These are phyloP conservation scores for Eupithecia subumbrata DNA, from an alignment of 2,888 invertebrate species.

Conservation along the genomic window DNA sequence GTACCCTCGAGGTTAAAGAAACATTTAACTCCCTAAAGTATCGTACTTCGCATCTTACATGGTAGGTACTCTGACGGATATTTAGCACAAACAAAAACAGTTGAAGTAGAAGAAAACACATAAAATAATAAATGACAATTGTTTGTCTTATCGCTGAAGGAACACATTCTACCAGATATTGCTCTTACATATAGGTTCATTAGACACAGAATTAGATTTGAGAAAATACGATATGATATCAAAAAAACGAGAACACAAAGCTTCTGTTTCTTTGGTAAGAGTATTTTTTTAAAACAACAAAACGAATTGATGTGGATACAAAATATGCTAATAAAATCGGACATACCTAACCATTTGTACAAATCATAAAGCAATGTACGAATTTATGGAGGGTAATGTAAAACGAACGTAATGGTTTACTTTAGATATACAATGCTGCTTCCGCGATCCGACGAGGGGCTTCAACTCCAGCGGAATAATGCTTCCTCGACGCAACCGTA, in stretches of 20 bases:
- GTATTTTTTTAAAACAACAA: neutral
- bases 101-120: neutral
- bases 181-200: neutral
- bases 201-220: neutral
- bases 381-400: slow-evolving; percentile 6
- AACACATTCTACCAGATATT: neutral
- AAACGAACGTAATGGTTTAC: slow-evolving; percentile 15
- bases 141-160: neutral
- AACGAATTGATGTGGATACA: neutral
- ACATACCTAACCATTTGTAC: neutral
- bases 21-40: neutral
- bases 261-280: neutral
- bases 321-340: neutral
- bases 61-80: neutral
- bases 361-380: neutral
- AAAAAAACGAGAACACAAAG: neutral
- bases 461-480: slow-evolving; percentile 35
- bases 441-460: slow-evolving; percentile 28
- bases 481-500: slow-evolving; percentile 31
- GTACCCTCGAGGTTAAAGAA: no score
- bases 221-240: neutral
- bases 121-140: neutral
- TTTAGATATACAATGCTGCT: slow-evolving; percentile 17
- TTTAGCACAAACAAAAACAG: neutral
- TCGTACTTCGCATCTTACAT: neutral